Evolutionary conservation across 2,113 vertebrate genomes (phyloP), one percentile per base, ranked within the genome.

Genomic region (Perca flavescens): DNA sequence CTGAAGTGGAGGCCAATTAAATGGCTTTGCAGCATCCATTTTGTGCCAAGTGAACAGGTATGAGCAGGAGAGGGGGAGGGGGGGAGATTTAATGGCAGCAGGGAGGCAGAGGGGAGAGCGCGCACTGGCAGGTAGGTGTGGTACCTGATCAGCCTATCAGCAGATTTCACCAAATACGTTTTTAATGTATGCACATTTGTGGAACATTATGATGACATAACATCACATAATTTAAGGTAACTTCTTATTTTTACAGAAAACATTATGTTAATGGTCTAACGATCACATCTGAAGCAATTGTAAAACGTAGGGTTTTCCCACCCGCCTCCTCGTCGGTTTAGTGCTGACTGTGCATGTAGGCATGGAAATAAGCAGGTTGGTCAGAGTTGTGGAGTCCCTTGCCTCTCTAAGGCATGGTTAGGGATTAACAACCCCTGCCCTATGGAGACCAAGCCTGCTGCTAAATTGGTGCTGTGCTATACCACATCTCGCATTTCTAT

Each of bases 341-440:
- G 49, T 91, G 94, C 94, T 94, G 94, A 95, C 91, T 84, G 68
- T 86, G 93, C 94, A 93, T 67, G 61, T 40, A 84, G 67, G 82
- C 83, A 93, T 93, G 91, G 90, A 93, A 93, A 94, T 94, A 79
- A 94, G 88, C 21, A 76, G 81, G 83, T 67, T 40, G 62, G 89
- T 82, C 83, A 57, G 87, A 70, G 83, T 21, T 57, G 80, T 62
- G 63, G 70, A 84, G 87, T 90, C 90, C 83, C 74, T 72, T 65
- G 88, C 77, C 89, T 90, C 90, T 84, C 76, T 56, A 53, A 79
- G 74, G 87, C 77, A 89, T 68, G 79, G 91, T 87, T 87, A 88
- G 82, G 92, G 93, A 95, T 94, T 94, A 94, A 93, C 84, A 92
- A 91, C 89, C 83, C 81, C 81, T 83, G 78, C 80, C 88, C 92